Base-by-base conservation (phyloP, 2,797 vertebrate species). In the Paramormyrops hopkinsi region DNA sequence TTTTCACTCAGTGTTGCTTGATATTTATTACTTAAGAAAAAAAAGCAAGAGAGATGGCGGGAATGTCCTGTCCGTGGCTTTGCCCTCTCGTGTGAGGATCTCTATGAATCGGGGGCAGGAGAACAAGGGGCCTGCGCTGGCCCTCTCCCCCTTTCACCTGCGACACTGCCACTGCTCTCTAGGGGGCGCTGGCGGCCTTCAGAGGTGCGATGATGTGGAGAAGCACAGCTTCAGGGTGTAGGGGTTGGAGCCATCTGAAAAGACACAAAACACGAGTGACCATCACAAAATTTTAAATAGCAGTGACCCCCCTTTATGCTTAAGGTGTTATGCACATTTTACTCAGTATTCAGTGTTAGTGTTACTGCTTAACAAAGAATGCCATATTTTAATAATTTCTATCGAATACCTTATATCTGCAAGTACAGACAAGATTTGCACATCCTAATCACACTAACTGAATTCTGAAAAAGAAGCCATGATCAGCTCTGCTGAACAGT, bases 181-280 rank as follows among this genome's bases (percentile, higher is more conserved):
- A 56, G 25, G 8, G 76, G 59, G 37, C 41, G 22, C 59, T 44
- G 9, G 9, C 33, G 48, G 22, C 73, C 69, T 29, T 87, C 54
- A 90, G 88, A 91, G 90, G 76, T 91, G 95, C 82, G 95, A 95
- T 2, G 95, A 95, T 8, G 96, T 96, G 92, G 98, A 99, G 95
- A 99, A 99, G 94, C 98, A 99, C 92, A 99, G 97, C 92, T 99
- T 99, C 96, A 99, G 92, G 51, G 98, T 99, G 89, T 99, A 99
- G 5, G 98, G 98, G 92, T 99, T 99, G 92, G 96, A 96, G 0
- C 96, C 96, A 65, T 96, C 96, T 96, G 94, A 90, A 89, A 84
- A 89, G 93, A 86, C 83, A 54, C 84, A 86, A 89, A 93, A 86
- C 48, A 54, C 51, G 7, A 4, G 14, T 76, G 69, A 41, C 33